These are phyloP conservation scores for Octonoba sinensis DNA, from an alignment of 2,888 invertebrate species.

Conservation along the genomic window DNA sequence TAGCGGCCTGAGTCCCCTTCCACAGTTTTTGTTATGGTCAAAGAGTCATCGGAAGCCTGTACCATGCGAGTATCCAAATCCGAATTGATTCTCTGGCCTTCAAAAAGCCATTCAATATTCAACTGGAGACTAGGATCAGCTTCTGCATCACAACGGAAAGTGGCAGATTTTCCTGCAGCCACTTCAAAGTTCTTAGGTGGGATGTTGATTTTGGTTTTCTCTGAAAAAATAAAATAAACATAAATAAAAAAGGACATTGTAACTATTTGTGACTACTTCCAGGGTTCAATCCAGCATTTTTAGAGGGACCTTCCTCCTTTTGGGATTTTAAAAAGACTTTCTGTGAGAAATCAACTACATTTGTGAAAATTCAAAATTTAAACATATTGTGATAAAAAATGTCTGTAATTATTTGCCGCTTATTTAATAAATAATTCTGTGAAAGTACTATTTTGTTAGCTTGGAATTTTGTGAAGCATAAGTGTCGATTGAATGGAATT, in stretches of 20 bases:
- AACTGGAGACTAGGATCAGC: conserved; percentile 86
- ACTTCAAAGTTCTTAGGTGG: conserved; percentile 93
- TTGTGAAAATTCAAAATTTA: no score
- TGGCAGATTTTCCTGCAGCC: conserved; percentile 89
- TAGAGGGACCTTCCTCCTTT: not conserved
- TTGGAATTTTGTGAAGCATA: no score
- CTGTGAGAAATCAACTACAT: no score
- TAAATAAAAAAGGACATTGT: not conserved
- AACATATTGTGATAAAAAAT: no score
- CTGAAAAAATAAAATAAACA: conserved; percentile 71
- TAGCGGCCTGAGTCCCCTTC: conserved; percentile 95
- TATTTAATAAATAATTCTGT: no score
- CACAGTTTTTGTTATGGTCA: conserved; percentile 93
- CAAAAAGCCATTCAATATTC: conserved; percentile 87
- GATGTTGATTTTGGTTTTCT: conserved; percentile 87
- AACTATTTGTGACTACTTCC: not conserved
- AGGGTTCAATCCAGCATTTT: not conserved
- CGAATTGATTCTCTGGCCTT: conserved; percentile 88
- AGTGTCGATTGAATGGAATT: no score
- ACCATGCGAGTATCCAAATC: conserved; percentile 87
- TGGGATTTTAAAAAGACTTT: not conserved
- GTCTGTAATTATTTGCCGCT: no score
- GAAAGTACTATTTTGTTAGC: no score
- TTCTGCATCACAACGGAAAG: conserved; percentile 90
- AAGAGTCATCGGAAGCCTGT: conserved; percentile 84